Evolutionary conservation across 2,888 invertebrate genomes (phyloP).

Genomic region (Hecatera dysodea): DNA sequence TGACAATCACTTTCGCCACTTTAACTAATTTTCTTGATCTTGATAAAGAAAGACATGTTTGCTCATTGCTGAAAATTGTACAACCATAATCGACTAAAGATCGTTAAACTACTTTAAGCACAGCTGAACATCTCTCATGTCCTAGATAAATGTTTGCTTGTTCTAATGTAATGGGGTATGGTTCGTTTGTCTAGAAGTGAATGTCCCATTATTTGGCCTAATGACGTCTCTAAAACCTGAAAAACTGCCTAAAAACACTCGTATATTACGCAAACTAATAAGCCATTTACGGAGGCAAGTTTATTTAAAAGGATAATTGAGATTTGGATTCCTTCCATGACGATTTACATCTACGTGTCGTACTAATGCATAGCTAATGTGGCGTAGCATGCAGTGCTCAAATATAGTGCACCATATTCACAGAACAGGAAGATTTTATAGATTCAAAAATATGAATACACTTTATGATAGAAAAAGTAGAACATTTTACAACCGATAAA

Average conservation of each 20-base stretch:
- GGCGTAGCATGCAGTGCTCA: background rate
- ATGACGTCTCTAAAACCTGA: conserved; percentile 28
- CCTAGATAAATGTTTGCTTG: conserved; percentile 25
- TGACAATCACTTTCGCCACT: no score
- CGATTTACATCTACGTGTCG: conserved; percentile 31
- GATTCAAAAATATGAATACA: background rate
- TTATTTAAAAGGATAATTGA: conserved; percentile 19
- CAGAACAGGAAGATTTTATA: background rate
- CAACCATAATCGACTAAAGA: conserved; percentile 11
- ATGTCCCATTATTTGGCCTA: conserved; percentile 36
- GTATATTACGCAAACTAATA: background rate
- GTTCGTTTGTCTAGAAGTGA: conserved; percentile 28
- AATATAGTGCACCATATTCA: background rate
- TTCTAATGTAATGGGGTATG: conserved; percentile 23
- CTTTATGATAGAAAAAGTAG: background rate
- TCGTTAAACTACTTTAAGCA: conserved; percentile 20
- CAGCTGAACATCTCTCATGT: conserved; percentile 23
- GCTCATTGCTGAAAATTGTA: conserved; percentile 8
- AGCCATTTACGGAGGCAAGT: background rate
- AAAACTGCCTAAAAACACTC: conserved; percentile 19
- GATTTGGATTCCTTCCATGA: conserved; percentile 16
- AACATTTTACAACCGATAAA: background rate
- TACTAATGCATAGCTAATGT: conserved; percentile 26
- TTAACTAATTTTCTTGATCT: background rate
- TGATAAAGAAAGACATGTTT: background rate